Evolutionary conservation across 2,888 invertebrate species (phyloP), one percentile per base, ranked within the genome.

Genomic region (Cephus spinipes): DNA sequence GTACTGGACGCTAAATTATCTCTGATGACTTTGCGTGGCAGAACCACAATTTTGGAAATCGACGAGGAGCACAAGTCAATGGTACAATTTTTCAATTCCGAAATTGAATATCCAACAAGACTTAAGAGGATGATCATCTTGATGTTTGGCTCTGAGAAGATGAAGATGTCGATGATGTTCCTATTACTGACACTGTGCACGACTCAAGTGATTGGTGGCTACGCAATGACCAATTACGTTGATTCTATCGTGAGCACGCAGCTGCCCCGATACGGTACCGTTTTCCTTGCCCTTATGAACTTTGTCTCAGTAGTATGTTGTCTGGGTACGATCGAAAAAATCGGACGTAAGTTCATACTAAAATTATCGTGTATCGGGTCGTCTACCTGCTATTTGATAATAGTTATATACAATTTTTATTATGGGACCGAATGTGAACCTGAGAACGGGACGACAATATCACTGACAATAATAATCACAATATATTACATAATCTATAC

Each of bases 401-500:
- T 86, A 11, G 81, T 83, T 0, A 73, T 83, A 11, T 77, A 82
- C 4, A 30, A 31, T 32, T 71, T 32, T 15, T 71, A 11, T 32
- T 32, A 71, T 4, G 15, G 30, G 15, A 12, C 12, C 2, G 0
- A 33, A 71, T 71, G 71, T 31, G 15, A 71, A 1, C 9, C 40
- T 23, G 71, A 31, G 3, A 69, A 69, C 11, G 11, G 1, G 0
- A 33, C 32, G 15, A 12, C 15, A 3, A 9, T 83, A 1, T 80
- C 82, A 15, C 36, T 80, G 0, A 15, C 68, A 4, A 68, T 85
- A n/a, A 35, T 86, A 32, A 55, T 9, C 0, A 68, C 74, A 6
- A 11, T 84, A 3, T 86, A 87, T 76, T 85, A 84, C 74, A 74
- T 77, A 2, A 77, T 86, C 68, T 85, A 84, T 33, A 81, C 82